Base-by-base conservation (phyloP, 2,797 vertebrate species). In the Catharus ustulatus region DNA sequence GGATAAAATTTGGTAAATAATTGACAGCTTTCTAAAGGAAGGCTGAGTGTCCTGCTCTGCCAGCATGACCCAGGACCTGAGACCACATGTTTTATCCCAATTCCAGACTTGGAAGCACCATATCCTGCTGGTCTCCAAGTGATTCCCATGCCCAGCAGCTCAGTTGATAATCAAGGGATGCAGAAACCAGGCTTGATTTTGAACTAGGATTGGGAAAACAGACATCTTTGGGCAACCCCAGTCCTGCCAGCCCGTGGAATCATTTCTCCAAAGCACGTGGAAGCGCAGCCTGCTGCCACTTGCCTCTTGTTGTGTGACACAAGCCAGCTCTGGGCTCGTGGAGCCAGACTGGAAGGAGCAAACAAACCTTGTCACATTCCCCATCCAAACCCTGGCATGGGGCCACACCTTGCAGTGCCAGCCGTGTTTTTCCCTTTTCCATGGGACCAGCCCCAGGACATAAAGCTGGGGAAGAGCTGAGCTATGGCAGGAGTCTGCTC, bases 321-420 rank as follows among this genome's bases (percentile, higher is more conserved):
- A 34, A 68, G 30, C 15, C 45, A 26, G 51, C 9, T 57, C 43
- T 29, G 2, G 9, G 81, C 84, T 94, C 2, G 0, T 11, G 4
- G 74, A 82, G 89, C n/a, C 84, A 43, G 63, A 15, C n/a, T 58
- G 52, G 46, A 87, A 75, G 76, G 36, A 93, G 73, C 76, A 96
- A 93, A 86, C 91, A 90, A 69, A 81, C 69, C 36, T 81, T 84
- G 58, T 82, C 73, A 38, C 83, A 90, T 88, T 93, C 73, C 87
- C 87, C 34, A 79, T 95, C 89, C 91, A 23, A 88, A 15, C 55
- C 51, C 36, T 4, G 1, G 67, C 11, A 1, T 0, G 46, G 32
- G 73, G 48, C 93, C 93, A 88, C 59, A 36, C 62, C 55, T 85
- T 12, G 62, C 61, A 59, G 66, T 9, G n/a, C 45, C 78, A 54